These are phyloP conservation scores for Dione juno DNA, from an alignment of 2,888 invertebrate species.

Conservation along the genomic window DNA sequence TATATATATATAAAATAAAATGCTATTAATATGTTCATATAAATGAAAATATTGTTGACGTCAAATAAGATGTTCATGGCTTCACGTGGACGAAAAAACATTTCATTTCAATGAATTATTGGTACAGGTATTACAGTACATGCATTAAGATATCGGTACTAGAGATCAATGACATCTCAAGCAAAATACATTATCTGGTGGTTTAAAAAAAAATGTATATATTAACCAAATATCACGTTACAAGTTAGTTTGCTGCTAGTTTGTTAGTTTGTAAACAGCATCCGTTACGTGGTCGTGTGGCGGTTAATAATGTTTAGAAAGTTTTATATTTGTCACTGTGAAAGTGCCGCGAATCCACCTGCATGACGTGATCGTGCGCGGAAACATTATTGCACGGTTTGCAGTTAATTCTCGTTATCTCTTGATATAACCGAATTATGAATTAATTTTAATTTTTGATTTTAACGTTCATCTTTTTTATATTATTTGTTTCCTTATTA, in stretches of 20 bases:
- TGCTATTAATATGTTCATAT: no score
- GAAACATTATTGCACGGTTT: constrained; percentile 20
- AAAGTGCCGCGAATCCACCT: constrained; percentile 46
- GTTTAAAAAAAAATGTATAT: not conserved
- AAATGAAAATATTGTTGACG: no score
- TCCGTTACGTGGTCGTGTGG: constrained; percentile 47
- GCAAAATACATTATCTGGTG: not conserved
- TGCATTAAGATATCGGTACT: not conserved
- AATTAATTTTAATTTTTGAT: no score
- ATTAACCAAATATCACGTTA: not conserved
- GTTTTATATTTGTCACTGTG: constrained; percentile 54
- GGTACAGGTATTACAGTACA: no score
- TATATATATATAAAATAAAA: not conserved
- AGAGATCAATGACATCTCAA: not conserved
- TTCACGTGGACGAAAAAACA: no score
- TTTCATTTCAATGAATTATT: no score
- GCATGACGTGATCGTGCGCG: constrained; percentile 25
- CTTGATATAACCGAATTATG: not conserved
- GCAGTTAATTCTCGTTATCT: not conserved
- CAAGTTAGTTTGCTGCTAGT: not conserved
- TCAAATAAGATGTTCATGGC: no score
- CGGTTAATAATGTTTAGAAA: constrained; percentile 55
- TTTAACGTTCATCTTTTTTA: no score
- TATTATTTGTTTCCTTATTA: no score
- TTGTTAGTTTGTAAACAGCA: constrained; percentile 42